phyloP scores from a whole-genome alignment of 2,113 vertebrate genomes.

The Eubucco bourcierii region DNA sequence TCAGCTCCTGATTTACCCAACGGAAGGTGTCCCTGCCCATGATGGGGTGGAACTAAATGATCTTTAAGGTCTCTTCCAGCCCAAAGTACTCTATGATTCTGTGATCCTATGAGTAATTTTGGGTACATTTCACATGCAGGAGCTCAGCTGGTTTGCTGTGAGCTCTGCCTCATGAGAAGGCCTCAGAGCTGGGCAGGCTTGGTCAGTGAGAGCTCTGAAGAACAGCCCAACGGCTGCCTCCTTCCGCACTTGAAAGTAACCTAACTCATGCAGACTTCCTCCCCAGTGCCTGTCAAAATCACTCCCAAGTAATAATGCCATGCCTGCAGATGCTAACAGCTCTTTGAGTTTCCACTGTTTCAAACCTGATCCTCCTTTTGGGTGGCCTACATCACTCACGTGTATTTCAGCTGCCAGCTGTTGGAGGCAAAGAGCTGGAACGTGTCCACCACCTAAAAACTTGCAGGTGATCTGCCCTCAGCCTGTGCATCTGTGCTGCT shows the following conservation, averaged over 20 bases:
- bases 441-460: background rate
- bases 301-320: background rate
- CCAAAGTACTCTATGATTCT: no score
- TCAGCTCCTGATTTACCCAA: no score
- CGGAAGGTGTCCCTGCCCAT: no score
- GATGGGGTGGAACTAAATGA: no score
- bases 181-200: fast-evolving
- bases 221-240: background rate
- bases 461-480: constrained; percentile 23
- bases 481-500: background rate
- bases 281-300: background rate
- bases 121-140: background rate
- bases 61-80: no score
- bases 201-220: background rate
- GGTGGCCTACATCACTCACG: background rate
- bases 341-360: background rate
- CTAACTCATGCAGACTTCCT: background rate
- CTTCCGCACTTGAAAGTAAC: background rate
- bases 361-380: constrained; percentile 5
- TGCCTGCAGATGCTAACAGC: background rate
- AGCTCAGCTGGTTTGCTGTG: background rate
- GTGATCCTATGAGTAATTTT: background rate
- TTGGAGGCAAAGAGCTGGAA: background rate
- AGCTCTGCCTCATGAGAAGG: background rate
- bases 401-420: background rate